phyloP scores from a whole-genome alignment of 1,140 invertebrate genomes.

The Pristionchus pacificus region DNA sequence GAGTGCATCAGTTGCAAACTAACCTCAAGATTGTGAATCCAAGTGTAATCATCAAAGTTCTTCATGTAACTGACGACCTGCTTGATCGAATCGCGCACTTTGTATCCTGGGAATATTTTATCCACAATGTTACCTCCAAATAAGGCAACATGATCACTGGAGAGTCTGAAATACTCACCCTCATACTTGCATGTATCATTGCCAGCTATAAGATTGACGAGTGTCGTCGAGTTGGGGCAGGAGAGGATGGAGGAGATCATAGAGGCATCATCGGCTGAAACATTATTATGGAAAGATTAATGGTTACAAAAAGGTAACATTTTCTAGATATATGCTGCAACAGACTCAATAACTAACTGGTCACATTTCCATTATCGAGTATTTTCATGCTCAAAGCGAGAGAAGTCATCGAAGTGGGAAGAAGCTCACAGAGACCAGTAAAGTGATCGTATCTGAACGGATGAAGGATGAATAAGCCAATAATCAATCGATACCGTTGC shows the following conservation, averaged over 20 bases:
- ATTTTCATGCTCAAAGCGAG: constrained; percentile 7
- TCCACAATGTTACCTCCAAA: too few species aligned
- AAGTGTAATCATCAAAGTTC: constrained; percentile 17
- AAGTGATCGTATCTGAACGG: constrained; percentile 19
- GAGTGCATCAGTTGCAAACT: not conserved
- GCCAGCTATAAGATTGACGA: constrained; percentile 4
- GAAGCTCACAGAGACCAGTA: constrained; percentile 14
- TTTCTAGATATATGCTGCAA: not conserved
- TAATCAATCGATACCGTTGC: too few species aligned
- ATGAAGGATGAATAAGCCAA: not conserved
- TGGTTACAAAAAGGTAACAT: not conserved
- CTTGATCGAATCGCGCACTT: constrained; percentile 10
- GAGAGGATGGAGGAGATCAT: constrained; percentile 2
- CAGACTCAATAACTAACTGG: constrained; percentile 5
- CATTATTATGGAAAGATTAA: not conserved
- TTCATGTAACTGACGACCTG: constrained; percentile 6
- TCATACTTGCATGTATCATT: constrained; percentile 12
- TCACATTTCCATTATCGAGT: constrained; percentile 13
- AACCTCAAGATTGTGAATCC: constrained; percentile 13
- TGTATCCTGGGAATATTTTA: constrained; percentile 13
- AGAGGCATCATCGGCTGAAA: constrained; percentile 12
- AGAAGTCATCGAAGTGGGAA: constrained; percentile 18
- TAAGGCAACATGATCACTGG: not conserved
- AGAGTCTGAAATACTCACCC: not conserved
- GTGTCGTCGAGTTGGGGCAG: not conserved